Evolutionary conservation across 2,797 vertebrate species (phyloP), one percentile per base, ranked within the genome.

Genomic region (Paramormyrops hopkinsi): DNA sequence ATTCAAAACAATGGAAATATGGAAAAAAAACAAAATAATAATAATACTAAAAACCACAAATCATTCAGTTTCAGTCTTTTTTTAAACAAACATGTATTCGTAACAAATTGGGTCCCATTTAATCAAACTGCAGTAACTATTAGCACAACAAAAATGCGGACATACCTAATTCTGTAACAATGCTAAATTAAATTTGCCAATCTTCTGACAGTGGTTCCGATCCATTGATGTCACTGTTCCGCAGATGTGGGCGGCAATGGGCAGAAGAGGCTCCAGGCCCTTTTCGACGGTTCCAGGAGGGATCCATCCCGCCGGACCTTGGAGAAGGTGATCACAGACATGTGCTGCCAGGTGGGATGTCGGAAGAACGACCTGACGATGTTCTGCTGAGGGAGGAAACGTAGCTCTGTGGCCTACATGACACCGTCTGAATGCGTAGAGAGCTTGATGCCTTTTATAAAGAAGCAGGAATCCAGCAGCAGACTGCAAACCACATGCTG

Each of bases 321-420:
- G 0, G 96, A 96, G 41, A 93, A 93, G 84, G 90, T 95, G 0
- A 91, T 96, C 93, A 95, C 94, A 79, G 93, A 88, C 0, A 84
- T 94, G 89, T 97, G 96, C 92, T 96, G 96, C 92, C 93, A 95
- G 92, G 91, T 94, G 92, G 96, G 96, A 93, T 97, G 96, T 92
- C 92, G 93, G 90, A 96, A 96, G 94, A 96, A 93, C 3, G 96
- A 96, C 92, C 95, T 97, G 50, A 90, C 94, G 44, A 93, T 92
- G 89, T 94, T 97, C 85, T 87, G 85, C 85, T 87, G 85, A 87
- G 25, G 25, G 50, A 33, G 25, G 11, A 19, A 1, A 12, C 2
- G 46, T 46, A 11, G 12, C 9, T 17, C 48, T 6, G 22, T 17
- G 22, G 83, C 25, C 46, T 48, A 85, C 46, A 14, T 5, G 22